Conservation (phyloP, 2,797 vertebrate genomes). For the Channallabes apus region DNA sequence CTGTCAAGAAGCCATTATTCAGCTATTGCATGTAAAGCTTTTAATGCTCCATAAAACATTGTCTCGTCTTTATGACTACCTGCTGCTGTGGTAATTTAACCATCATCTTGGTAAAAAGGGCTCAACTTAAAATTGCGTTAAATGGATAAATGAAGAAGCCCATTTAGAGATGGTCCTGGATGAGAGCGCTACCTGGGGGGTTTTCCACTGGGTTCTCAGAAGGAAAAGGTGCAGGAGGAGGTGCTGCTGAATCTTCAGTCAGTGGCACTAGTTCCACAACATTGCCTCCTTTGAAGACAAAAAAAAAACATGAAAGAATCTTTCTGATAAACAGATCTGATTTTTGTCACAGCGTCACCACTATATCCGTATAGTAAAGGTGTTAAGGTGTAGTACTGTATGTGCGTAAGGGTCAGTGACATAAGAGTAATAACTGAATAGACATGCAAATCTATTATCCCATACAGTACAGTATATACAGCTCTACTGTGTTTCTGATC, state of each 20-base stretch:
- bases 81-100: neutral
- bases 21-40: too few species aligned
- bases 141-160: neutral
- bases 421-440: neutral
- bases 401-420: neutral
- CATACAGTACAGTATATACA: neutral
- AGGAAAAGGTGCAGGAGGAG: neutral
- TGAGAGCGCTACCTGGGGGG: conserved; percentile 25
- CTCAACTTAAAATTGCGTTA: neutral
- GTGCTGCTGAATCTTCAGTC: conserved; percentile 15
- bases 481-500: neutral
- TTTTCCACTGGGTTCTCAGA: conserved; percentile 8
- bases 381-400: neutral
- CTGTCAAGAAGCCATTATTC: neutral
- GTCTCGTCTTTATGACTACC: neutral
- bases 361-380: too few species aligned
- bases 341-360: neutral
- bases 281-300: conserved; percentile 6
- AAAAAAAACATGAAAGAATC: neutral
- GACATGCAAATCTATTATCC: too few species aligned
- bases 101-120: neutral
- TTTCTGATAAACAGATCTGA: neutral
- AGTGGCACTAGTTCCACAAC: conserved; percentile 15
- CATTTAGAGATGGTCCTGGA: neutral
- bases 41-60: neutral